Base-by-base conservation (phyloP, 2,888 invertebrate species). In the Andrena trimmerana region DNA sequence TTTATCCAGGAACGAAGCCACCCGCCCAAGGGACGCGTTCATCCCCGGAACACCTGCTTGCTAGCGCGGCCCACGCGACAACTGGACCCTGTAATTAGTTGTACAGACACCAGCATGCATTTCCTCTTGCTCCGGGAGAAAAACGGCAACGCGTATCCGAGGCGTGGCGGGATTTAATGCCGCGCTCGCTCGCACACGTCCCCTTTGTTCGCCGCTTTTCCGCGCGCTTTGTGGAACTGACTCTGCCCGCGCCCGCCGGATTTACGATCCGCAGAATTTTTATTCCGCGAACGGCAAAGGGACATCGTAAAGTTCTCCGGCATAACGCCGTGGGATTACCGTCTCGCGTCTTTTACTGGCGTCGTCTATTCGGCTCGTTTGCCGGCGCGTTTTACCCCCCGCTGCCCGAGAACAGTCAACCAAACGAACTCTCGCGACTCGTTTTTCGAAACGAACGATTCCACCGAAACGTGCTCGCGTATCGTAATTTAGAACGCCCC, bases 241-340 rank as follows among this genome's bases (percentile, higher is more conserved):
- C 63, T 70, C 8, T 27, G 48, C 8, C 62, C 36, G 33, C 7
- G 36, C 24, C 20, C 50, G 31, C 8, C 48, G 68, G 68, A 57
- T 78, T 78, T 73, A 78, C 78, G 75, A 69, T 63, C 62, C 24
- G 8, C 54, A n/a, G 63, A 57, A 78, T 63, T 78, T 79, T 79
- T 74, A 71, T 69, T 65, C 68, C 50, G n/a, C 42, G 27, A 24
- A 16, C 52, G n/a, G 16, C 24, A 16, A 31, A 48, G 27, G 68
- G 48, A 13, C 48, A n/a, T 62, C 54, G 76, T 65, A 65, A 69
- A 69, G 24, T 16, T 57, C 13, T 52, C 4, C 33, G 63, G 24
- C 33, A 48, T 54, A 62, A 65, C 57, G 65, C 13, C 65, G 48
- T 5, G 48, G n/a, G n/a, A 73, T 78, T 24, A 20, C 52, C n/a